These are phyloP conservation scores for Thelaira solivaga DNA, from an alignment of 2,888 invertebrate genomes.

Conservation along the genomic window DNA sequence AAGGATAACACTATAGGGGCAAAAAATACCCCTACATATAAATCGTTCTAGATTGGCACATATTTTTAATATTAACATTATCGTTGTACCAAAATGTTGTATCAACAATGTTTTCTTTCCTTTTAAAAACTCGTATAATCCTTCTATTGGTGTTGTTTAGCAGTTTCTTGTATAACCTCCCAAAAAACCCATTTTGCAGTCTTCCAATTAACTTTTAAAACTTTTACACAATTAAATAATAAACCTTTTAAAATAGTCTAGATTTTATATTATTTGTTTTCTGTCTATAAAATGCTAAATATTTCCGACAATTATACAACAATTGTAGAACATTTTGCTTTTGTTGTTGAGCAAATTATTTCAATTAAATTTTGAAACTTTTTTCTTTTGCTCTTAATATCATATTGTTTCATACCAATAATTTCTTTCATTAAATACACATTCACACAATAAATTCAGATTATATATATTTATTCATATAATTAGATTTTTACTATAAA, in stretches of 20 bases:
- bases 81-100: too few relatives aligned
- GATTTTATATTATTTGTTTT: not conserved
- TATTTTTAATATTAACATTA: too few relatives aligned
- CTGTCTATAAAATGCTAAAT: not conserved
- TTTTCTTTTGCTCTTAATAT: not conserved
- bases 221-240: not conserved
- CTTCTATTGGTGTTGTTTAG: too few relatives aligned
- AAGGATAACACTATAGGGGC: too few relatives aligned
- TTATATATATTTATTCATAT: slow-evolving; percentile 8
- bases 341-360: slow-evolving; percentile 21
- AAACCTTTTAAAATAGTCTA: not conserved
- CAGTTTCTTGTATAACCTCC: too few relatives aligned
- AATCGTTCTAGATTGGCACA: too few relatives aligned
- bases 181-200: not conserved
- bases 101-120: too few relatives aligned
- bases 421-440: not conserved
- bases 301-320: slow-evolving; percentile 3
- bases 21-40: too few relatives aligned
- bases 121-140: too few relatives aligned
- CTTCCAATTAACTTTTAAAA: too few relatives aligned
- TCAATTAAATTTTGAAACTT: slow-evolving; percentile 12
- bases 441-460: not conserved
- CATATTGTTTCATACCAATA: not conserved
- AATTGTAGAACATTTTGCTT: slow-evolving; percentile 13
- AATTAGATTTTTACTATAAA: slow-evolving; percentile 42